Base-by-base conservation (phyloP, 30 jellyfish, hydroid and myxozoan species). In the Mastigias papua region DNA sequence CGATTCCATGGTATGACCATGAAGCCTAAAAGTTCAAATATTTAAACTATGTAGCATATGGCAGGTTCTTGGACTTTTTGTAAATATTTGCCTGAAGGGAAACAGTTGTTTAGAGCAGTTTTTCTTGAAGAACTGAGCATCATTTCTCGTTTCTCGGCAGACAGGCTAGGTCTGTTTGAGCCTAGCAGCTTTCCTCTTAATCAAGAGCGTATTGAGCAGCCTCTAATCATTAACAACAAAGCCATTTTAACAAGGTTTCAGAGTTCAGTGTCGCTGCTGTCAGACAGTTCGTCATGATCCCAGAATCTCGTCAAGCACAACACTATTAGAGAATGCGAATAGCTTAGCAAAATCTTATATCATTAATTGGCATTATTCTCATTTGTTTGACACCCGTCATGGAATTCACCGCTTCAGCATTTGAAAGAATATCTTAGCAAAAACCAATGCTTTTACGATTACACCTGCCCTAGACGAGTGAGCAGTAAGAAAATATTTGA, bases 391-490 rank as follows among this genome's bases (percentile, higher is more conserved):
- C 67, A 54, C 67, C 67, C 67, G 67, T 54, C 67, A 54, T 54
- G 27, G 26, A 21, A 54, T 54, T 54, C 25, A 54, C 67, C 23
- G 67, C 67, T 54, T 54, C 67, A 54, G 25, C 67, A 54, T 54
- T 54, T 54, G 25, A 21, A 3, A 54, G 67, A 54, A 54, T 54
- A 54, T 54, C 67, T 54, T 54, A 54, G 7, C 23, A 6, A 46
- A 54, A 54, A 10, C 67, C 67, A 54, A 54, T 54, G 67, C 67
- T 5, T 75, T 54, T 60, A 78, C 77, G 78, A 61, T 60, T 49
- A 78, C 88, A 78, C 88, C 88, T 78, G 88, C 88, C 60, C 62
- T 65, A 25, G 68, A 27, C 65, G 88, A 32, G 34, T 31, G 46
- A 78, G 29, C 61, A 57, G 48, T 20, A 61, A 78, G 48, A 35